Evolutionary conservation across 2,113 vertebrate genomes (phyloP).

Genomic region (Tretioscincus oriximinensis): DNA sequence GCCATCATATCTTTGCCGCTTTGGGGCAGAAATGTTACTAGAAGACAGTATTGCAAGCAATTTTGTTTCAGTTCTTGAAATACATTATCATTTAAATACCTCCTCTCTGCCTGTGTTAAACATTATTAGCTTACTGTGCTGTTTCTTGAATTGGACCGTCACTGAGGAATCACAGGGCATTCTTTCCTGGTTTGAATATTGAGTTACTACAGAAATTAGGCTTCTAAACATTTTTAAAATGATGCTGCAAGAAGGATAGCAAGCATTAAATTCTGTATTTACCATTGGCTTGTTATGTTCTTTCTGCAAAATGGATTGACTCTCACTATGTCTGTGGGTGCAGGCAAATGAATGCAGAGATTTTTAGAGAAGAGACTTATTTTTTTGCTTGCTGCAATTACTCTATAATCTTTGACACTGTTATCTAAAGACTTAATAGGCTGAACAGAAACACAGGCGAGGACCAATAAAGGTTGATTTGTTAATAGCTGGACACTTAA

Average conservation of each 20-base stretch:
- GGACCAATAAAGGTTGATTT: not conserved
- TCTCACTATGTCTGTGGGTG: constrained; percentile 47
- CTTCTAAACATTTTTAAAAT: constrained; percentile 47
- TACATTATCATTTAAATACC: constrained; percentile 63
- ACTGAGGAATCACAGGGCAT: constrained; percentile 36
- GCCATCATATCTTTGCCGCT: constrained; percentile 58
- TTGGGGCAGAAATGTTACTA: constrained; percentile 48
- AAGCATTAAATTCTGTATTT: constrained; percentile 45
- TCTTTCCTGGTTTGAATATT: constrained; percentile 48
- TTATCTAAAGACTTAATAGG: not conserved
- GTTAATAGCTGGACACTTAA: not conserved
- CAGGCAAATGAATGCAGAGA: too few relatives aligned
- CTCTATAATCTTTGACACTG: not conserved
- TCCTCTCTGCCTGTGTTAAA: constrained; percentile 44
- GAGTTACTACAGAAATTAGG: constrained; percentile 61
- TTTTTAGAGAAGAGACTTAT: not conserved
- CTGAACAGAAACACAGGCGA: not conserved
- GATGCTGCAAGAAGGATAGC: constrained; percentile 42
- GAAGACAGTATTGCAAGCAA: constrained; percentile 50
- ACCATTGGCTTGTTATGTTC: constrained; percentile 60
- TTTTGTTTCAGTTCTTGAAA: constrained; percentile 65
- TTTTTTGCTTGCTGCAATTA: not conserved
- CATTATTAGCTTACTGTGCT: constrained; percentile 58
- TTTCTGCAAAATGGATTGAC: constrained; percentile 54
- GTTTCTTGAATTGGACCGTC: constrained; percentile 50